These are phyloP conservation scores for Formica exsecta DNA, from an alignment of 1,140 invertebrate genomes.

Conservation along the genomic window DNA sequence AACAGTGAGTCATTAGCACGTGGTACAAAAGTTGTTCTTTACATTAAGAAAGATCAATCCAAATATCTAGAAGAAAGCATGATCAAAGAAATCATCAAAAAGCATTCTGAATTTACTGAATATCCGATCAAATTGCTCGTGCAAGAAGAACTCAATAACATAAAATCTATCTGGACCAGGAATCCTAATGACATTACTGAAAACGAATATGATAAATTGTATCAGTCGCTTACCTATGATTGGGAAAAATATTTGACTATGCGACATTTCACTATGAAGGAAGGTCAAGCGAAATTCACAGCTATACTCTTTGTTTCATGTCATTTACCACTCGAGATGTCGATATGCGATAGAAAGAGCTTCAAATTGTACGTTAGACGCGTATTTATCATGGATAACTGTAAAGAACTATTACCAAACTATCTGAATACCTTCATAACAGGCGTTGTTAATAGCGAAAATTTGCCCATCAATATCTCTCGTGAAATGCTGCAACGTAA, in stretches of 20 bases:
- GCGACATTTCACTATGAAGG: constrained; percentile 94
- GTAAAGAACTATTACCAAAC: constrained; percentile 98
- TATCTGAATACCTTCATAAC: constrained; percentile 97
- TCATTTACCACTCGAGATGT: no score
- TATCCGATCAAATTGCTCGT: constrained; percentile 97
- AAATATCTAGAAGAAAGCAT: constrained; percentile 96
- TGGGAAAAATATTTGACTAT: constrained; percentile 99
- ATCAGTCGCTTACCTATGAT: constrained; percentile 99
- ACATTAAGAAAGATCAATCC: constrained; percentile 93
- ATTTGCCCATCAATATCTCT: constrained; percentile 99
- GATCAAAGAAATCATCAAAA: constrained; percentile 98
- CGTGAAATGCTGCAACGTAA: constrained; percentile 99
- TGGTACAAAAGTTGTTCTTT: constrained; percentile 92
- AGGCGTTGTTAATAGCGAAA: constrained; percentile 99
- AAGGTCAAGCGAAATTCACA: constrained; percentile 98
- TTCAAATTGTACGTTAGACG: constrained; percentile 95
- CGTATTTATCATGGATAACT: constrained; percentile 99
- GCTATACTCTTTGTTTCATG: constrained; percentile 78
- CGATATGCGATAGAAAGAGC: no score
- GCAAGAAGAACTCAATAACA: constrained; percentile 99
- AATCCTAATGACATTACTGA: constrained; percentile 99
- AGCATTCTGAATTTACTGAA: constrained; percentile 99
- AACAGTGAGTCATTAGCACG: constrained; percentile 88
- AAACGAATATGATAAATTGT: constrained; percentile 99
- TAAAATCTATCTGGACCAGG: constrained; percentile 99